Base-by-base conservation (phyloP, 2,888 invertebrate genomes). In the Lasioglossum malachurum region DNA sequence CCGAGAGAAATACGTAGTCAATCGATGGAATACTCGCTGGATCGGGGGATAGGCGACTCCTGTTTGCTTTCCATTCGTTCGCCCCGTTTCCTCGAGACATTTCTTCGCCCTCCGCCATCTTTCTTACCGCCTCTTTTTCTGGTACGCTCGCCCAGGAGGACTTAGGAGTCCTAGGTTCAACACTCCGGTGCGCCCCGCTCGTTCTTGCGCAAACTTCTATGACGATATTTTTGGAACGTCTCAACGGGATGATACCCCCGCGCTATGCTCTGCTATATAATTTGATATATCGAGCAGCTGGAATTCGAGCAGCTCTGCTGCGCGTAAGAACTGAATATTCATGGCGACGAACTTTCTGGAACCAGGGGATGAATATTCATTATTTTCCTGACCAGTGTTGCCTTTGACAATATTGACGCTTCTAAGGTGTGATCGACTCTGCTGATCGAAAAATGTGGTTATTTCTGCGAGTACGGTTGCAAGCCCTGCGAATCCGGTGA, bases 41-140 rank as follows among this genome's bases (percentile, higher is more conserved):
- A 84, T 83, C 86, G 80, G 71, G 57, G 44, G 77, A 84, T 75
- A 80, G 84, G 80, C 60, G 79, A 82, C 73, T 84, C 80, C 80
- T 90, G 91, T 91, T 91, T 91, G 88, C 87, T 86, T 91, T 91
- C 83, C 87, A 88, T 91, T 91, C 87, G 78, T 38, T 79, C 75
- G 46, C 64, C n/a, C 67, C 64, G 79, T 82, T 84, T 84, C 71
- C 57, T 23, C 27, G n/a, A 27, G 31, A 69, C 69, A 12, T 23
- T 69, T 60, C 88, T 35, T 75, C 60, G 75, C 46, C 7, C 3
- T 8, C 23, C 35, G 4, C 38, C 69, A 69, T 41, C 38, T 69
- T 38, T 23, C 23, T 35, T n/a, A 12, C 4, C 4, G 23, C 23
- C 69, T 23, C 69, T 69, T 23, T 31, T 19, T 31, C 31, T 8